These are phyloP conservation scores for Sarotherodon lohbergeri DNA, from an alignment of 2,113 vertebrate genomes.

Conservation along the genomic window DNA sequence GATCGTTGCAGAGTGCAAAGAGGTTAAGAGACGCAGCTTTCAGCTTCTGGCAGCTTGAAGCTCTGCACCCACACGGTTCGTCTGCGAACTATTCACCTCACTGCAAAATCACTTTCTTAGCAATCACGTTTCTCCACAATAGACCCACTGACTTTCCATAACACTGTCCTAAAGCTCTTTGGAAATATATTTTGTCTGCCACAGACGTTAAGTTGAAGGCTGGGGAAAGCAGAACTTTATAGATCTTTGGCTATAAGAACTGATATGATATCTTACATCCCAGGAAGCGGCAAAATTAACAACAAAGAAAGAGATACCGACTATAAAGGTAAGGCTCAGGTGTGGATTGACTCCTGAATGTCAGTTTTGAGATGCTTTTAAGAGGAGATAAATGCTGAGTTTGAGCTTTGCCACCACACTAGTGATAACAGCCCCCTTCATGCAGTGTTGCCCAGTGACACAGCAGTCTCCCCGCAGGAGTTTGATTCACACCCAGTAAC, in stretches of 20 bases:
- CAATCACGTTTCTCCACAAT: not conserved
- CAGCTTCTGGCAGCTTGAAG: not conserved
- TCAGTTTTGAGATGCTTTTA: not conserved
- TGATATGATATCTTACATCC: not conserved
- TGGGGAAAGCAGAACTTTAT: not conserved
- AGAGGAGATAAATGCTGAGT: not conserved
- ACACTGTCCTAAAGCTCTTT: not conserved
- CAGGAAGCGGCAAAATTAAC: not conserved
- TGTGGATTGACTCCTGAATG: not conserved
- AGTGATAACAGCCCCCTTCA: not conserved
- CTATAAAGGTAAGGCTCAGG: not conserved
- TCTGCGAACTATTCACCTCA: not conserved
- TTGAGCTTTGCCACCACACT: not conserved
- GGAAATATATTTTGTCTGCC: not conserved
- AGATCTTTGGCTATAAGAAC: not conserved
- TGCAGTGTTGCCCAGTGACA: not conserved
- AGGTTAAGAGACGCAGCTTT: not conserved
- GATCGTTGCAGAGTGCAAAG: not conserved
- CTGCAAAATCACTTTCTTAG: not conserved
- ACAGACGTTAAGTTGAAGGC: not conserved
- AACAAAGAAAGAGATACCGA: not conserved
- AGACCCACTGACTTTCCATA: constrained; percentile 13
- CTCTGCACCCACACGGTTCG: not conserved
- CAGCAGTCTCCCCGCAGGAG: not conserved
- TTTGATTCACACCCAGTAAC: not conserved